These are phyloP conservation scores for Pardosa pseudoannulata DNA, from an alignment of 2,888 invertebrate species.

Conservation along the genomic window DNA sequence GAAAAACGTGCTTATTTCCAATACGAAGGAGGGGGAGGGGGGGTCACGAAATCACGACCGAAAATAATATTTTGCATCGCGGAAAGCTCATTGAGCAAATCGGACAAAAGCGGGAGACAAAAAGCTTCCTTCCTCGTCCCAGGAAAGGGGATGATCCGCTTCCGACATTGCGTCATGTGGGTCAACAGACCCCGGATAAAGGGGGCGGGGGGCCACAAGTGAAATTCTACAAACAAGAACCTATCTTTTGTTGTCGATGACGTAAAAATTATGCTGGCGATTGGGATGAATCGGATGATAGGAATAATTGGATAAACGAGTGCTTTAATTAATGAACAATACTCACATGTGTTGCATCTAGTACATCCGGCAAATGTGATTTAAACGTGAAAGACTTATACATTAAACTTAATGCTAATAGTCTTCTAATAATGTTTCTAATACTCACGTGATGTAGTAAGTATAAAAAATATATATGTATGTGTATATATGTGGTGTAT, in stretches of 20 bases:
- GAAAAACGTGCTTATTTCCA: background rate
- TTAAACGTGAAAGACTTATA: no score
- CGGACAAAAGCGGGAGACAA: conserved; percentile 27
- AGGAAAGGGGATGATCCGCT: conserved; percentile 4
- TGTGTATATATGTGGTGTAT: no score
- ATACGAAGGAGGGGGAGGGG: background rate
- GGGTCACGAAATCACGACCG: background rate
- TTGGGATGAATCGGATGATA: background rate
- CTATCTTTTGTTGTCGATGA: background rate
- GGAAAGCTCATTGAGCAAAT: background rate
- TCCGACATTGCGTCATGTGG: conserved; percentile 41
- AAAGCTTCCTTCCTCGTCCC: conserved; percentile 30
- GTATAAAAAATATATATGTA: no score
- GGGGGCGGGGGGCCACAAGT: conserved; percentile 30
- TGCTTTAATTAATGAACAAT: no score
- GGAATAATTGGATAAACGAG: no score
- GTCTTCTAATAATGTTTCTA: no score
- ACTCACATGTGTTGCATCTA: no score
- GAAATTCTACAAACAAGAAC: background rate
- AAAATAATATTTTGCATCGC: background rate
- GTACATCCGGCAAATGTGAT: no score
- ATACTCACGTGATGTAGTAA: no score
- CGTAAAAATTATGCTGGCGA: background rate
- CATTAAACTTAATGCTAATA: no score
- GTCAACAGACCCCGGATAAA: conserved; percentile 25